Conservation (phyloP, 2,888 invertebrate species). For the Choristoneura rosaceana region DNA sequence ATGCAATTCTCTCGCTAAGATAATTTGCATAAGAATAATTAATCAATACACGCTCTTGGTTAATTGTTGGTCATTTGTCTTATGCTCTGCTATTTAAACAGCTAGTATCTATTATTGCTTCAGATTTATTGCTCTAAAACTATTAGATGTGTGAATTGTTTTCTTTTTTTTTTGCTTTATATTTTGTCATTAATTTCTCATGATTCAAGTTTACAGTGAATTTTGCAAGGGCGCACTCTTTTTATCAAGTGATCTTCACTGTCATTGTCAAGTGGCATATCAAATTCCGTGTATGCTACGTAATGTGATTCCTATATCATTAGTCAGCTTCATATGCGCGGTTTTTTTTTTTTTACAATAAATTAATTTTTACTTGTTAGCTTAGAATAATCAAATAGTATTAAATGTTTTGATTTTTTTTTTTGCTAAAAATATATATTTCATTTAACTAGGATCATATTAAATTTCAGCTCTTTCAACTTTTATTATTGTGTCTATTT, state of each 20-base stretch:
- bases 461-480: too few relatives aligned
- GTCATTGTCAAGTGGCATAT: background rate
- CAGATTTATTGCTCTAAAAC: constrained; percentile 29
- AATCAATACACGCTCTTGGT: constrained; percentile 41
- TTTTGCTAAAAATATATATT: too few relatives aligned
- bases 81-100: constrained; percentile 8
- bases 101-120: constrained; percentile 36
- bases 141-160: constrained; percentile 2
- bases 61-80: constrained; percentile 39
- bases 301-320: background rate
- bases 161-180: constrained; percentile 1
- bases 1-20: constrained; percentile 51
- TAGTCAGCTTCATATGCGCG: background rate
- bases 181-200: background rate
- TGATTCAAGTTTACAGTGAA: background rate
- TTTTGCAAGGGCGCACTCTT: background rate
- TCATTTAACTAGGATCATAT: too few relatives aligned
- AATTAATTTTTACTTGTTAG: background rate
- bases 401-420: too few relatives aligned
- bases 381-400: background rate
- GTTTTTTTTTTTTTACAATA: background rate
- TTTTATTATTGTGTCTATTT: too few relatives aligned
- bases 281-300: background rate
- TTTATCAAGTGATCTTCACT: background rate
- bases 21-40: constrained; percentile 55